Conservation (phyloP, 35 echinoderm and acorn worm genomes). For the Ophioderma brevispina region DNA sequence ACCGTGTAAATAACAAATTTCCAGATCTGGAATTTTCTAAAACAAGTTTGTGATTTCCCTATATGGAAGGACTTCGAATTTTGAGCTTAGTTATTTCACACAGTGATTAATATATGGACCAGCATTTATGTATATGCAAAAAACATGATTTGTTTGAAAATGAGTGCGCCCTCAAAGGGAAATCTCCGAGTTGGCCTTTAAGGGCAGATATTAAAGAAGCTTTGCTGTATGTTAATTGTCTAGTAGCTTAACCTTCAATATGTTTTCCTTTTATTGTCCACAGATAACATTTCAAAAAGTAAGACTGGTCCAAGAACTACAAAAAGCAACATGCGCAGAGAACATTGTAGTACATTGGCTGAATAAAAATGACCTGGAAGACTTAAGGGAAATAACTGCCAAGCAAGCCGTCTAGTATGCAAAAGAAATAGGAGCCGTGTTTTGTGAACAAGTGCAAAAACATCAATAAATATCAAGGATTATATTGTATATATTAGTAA, state of each 20-base stretch:
- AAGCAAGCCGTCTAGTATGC: slow-evolving; percentile 68
- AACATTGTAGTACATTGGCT: slow-evolving; percentile 89
- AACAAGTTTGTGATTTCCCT: too few species aligned
- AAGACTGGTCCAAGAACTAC: slow-evolving; percentile 85
- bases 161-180: too few species aligned
- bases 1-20: too few species aligned
- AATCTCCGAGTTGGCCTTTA: too few species aligned
- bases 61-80: too few species aligned
- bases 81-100: too few species aligned
- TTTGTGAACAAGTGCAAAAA: slow-evolving; percentile 98
- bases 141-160: too few species aligned
- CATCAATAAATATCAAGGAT: slow-evolving; percentile 85
- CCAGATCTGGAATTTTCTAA: too few species aligned
- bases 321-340: slow-evolving; percentile 79
- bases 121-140: too few species aligned
- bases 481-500: slow-evolving; percentile 95
- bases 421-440: slow-evolving; percentile 87
- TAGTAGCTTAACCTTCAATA: too few species aligned
- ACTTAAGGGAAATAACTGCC: slow-evolving; percentile 69
- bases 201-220: too few species aligned
- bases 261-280: not conserved
- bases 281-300: slow-evolving; percentile 85
- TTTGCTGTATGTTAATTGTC: not conserved
- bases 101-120: too few species aligned
- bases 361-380: slow-evolving; percentile 88